These are phyloP conservation scores for Phrynocephalus vlangalii DNA, from an alignment of 2,797 vertebrate genomes.

Conservation along the genomic window DNA sequence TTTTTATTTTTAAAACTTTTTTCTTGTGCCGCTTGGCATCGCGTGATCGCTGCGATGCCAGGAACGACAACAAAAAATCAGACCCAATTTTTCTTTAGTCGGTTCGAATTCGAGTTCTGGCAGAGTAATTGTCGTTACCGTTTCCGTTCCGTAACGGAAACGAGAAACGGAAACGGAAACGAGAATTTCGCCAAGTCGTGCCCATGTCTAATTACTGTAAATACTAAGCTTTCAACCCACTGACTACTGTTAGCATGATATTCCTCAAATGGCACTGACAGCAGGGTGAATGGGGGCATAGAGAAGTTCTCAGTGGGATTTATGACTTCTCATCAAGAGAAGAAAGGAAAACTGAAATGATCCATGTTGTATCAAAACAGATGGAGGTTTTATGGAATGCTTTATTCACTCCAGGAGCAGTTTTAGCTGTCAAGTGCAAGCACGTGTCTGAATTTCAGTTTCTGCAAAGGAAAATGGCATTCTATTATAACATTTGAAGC, in stretches of 20 bases:
- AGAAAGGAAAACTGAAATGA: slow-evolving; percentile 7
- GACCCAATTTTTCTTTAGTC: too few relatives aligned
- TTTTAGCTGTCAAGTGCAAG: slow-evolving; percentile 4
- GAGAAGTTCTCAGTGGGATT: slow-evolving; percentile 21
- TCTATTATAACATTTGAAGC: not conserved
- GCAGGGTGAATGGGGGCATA: slow-evolving; percentile 1
- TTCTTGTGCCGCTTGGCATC: too few relatives aligned
- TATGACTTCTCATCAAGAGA: slow-evolving; percentile 29
- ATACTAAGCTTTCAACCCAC: not conserved
- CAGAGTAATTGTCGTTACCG: too few relatives aligned
- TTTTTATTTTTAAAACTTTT: too few relatives aligned
- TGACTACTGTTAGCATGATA: slow-evolving; percentile 6
- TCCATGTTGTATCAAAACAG: not conserved
- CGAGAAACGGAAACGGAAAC: too few relatives aligned
- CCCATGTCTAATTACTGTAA: not conserved
- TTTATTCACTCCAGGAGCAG: not conserved
- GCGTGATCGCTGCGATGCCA: too few relatives aligned
- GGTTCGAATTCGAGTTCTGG: too few relatives aligned
- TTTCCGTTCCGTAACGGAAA: too few relatives aligned
- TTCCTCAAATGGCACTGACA: slow-evolving; percentile 15
- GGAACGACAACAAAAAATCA: too few relatives aligned
- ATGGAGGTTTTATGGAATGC: not conserved
- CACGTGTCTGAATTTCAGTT: not conserved
- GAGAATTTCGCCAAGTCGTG: too few relatives aligned
- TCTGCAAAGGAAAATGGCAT: slow-evolving; percentile 2